Percentiles rank a stretch among this genome's conserved stretches.
These are phyloP conservation scores for Aythya baeri DNA, from an alignment of 2,113 vertebrate species.

Conservation along the genomic window DNA sequence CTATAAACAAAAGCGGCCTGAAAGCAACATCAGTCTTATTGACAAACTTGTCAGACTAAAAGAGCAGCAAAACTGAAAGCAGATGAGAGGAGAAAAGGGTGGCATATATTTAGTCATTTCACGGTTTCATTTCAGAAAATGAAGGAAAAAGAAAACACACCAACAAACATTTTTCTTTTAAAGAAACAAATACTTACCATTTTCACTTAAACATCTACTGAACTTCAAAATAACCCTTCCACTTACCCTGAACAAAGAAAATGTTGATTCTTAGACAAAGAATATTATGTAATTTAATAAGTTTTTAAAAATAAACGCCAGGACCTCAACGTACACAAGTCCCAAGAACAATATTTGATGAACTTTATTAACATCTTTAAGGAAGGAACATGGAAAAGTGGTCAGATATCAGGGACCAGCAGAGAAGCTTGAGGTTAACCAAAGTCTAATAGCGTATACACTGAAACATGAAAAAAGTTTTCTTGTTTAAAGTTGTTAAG, in stretches of 20 bases:
- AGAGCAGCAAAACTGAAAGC: slow-evolving; percentile 9
- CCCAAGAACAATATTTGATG: neutral
- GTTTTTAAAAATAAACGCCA: neutral
- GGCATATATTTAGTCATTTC: neutral
- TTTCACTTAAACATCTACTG: neutral
- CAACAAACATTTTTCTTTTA: neutral
- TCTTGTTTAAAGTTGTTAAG: neutral
- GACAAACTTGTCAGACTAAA: neutral
- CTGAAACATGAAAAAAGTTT: neutral
- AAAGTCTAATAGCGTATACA: neutral
- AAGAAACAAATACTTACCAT: neutral
- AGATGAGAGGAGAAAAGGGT: neutral
- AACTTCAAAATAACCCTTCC: neutral
- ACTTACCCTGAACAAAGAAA: neutral
- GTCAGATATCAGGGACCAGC: neutral
- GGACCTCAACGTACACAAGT: neutral
- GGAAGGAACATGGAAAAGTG: neutral
- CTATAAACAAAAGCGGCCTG: neutral
- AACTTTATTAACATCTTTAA: neutral
- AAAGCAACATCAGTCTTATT: neutral
- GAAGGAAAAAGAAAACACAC: neutral
- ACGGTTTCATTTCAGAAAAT: neutral
- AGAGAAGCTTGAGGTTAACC: neutral
- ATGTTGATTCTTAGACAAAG: neutral
- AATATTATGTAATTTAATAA: neutral